Conservation (phyloP, 2,888 invertebrate species). For the Resseliella maxima region DNA sequence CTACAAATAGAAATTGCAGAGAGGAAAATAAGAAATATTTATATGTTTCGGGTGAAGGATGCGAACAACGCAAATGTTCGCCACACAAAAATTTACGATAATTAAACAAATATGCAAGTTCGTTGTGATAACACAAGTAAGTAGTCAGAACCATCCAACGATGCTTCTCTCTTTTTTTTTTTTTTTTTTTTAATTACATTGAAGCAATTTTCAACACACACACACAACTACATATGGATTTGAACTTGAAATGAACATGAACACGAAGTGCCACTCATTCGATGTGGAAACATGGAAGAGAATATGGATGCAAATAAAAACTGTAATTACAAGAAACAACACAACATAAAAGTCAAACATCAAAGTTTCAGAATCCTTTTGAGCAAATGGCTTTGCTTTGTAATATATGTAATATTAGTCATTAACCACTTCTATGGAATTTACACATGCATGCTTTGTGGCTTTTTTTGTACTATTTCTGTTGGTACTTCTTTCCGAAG, state of each 20-base stretch:
- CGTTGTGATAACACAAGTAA: background rate
- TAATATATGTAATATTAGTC: background rate
- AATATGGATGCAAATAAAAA: background rate
- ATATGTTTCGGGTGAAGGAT: conserved; percentile 38
- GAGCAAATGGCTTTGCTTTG: conserved; percentile 29
- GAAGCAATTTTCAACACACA: background rate
- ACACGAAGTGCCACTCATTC: background rate
- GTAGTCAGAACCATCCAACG: background rate
- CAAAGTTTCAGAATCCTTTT: conserved; percentile 22
- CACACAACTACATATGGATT: background rate
- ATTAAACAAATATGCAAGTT: conserved; percentile 3
- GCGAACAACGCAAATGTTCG: background rate
- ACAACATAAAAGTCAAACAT: conserved; percentile 26
- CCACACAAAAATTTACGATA: background rate
- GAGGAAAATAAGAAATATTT: too few species aligned
- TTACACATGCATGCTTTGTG: background rate
- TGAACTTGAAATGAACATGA: background rate
- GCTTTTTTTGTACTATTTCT: background rate
- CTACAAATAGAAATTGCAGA: background rate
- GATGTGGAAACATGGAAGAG: background rate
- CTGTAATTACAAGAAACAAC: conserved; percentile 11
- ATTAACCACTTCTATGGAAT: conserved; percentile 10
- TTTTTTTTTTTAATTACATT: background rate
- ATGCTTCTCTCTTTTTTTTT: background rate
- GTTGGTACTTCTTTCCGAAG: background rate